phyloP scores from a whole-genome alignment of 1,140 invertebrate species.

The Apocrypta bakeri region DNA sequence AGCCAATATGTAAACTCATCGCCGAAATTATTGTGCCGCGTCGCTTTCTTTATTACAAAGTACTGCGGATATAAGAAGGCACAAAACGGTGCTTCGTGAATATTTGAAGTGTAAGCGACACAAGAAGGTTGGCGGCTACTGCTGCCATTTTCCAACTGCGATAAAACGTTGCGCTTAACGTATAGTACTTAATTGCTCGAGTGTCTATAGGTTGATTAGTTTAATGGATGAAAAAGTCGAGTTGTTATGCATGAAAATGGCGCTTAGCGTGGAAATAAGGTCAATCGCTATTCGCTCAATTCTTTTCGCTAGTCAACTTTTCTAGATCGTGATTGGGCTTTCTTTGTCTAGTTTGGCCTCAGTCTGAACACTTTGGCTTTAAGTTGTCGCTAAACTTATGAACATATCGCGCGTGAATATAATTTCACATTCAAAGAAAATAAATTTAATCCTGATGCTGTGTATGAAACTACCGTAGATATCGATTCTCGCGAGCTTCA shows the following conservation, averaged over 20 bases:
- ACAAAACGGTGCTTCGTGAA: not conserved
- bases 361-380: too few relatives aligned
- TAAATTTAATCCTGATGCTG: too few relatives aligned
- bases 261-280: constrained; percentile 27
- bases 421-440: not conserved
- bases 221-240: constrained; percentile 3
- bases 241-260: constrained; percentile 36
- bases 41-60: not conserved
- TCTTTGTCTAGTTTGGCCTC: too few relatives aligned
- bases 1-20: too few relatives aligned
- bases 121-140: constrained; percentile 15
- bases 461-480: too few relatives aligned
- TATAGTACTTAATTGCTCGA: constrained; percentile 38
- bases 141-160: constrained; percentile 4
- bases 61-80: constrained; percentile 28
- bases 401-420: too few relatives aligned
- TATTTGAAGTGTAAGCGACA: constrained; percentile 4
- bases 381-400: too few relatives aligned
- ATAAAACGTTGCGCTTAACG: constrained; percentile 40
- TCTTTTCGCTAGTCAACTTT: not conserved
- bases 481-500: not conserved
- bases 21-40: too few relatives aligned
- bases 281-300: constrained; percentile 29
- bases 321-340: not conserved
- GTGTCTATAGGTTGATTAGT: constrained; percentile 41